These are phyloP conservation scores for Exaiptasia diaphana DNA, from an alignment of 64 coral and sea anemone species.

Conservation along the genomic window DNA sequence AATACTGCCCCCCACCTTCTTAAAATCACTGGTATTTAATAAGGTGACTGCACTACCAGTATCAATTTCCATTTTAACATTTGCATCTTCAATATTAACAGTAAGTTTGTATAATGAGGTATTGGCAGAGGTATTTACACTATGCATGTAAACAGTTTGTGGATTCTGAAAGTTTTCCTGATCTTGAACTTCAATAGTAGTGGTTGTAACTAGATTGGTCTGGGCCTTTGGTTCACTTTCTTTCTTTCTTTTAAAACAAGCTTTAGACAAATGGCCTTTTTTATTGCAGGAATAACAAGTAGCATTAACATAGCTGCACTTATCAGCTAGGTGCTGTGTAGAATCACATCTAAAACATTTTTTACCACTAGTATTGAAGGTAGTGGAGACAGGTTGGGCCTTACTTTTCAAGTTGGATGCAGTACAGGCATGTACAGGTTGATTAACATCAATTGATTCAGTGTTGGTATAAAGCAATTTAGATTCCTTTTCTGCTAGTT, in stretches of 20 bases:
- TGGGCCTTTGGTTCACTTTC: conserved; percentile 7
- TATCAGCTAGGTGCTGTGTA: conserved; percentile 44
- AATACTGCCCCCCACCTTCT: conserved; percentile 26
- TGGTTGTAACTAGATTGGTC: conserved; percentile 40
- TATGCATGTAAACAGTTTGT: conserved; percentile 43
- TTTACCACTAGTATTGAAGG: neutral
- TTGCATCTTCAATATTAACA: conserved; percentile 13
- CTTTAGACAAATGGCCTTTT: conserved; percentile 29
- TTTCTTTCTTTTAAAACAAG: conserved; percentile 47
- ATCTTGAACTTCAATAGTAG: neutral
- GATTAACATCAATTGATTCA: neutral
- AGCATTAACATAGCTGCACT: conserved; percentile 20
- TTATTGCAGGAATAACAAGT: conserved; percentile 52
- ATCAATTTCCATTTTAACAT: conserved; percentile 51
- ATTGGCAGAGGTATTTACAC: conserved; percentile 4
- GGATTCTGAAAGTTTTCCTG: neutral
- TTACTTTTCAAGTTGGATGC: neutral
- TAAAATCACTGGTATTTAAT: conserved; percentile 21
- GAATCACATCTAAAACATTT: conserved; percentile 60
- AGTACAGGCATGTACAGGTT: conserved; percentile 19
- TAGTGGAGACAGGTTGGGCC: neutral
- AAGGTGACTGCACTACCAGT: conserved; percentile 53
- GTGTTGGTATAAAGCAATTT: conserved; percentile 2
- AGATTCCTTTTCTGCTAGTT: conserved; percentile 66
- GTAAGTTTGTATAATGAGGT: conserved; percentile 44